These are phyloP conservation scores for Ploceus nigricollis DNA, from an alignment of 2,113 vertebrate genomes.

Conservation along the genomic window DNA sequence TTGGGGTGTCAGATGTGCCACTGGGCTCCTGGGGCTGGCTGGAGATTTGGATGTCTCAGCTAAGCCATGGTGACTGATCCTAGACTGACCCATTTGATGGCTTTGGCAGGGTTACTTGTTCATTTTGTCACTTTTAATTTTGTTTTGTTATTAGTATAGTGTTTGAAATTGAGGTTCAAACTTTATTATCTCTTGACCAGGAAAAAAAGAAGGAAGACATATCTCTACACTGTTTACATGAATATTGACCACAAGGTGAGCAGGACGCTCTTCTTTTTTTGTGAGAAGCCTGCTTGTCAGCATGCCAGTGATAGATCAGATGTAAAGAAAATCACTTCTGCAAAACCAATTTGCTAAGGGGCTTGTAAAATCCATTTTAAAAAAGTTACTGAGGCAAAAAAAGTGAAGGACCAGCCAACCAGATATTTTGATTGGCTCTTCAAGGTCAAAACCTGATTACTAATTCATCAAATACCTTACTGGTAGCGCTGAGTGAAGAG, in stretches of 20 bases:
- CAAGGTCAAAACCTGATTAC: constrained; percentile 72
- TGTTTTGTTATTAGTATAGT: background rate
- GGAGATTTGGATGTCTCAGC: background rate
- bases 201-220: background rate
- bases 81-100: background rate
- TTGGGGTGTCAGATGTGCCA: background rate
- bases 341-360: constrained; percentile 74
- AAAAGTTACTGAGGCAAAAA: constrained; percentile 66
- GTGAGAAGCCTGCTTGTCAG: constrained; percentile 49
- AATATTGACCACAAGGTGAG: constrained; percentile 57
- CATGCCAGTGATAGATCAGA: constrained; percentile 63
- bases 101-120: background rate
- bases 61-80: background rate
- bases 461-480: constrained; percentile 73
- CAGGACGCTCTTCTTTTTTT: constrained; percentile 9
- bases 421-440: constrained; percentile 68
- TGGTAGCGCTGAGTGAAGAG: constrained; percentile 59
- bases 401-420: constrained; percentile 57
- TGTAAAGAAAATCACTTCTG: constrained; percentile 66
- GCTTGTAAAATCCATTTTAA: constrained; percentile 73
- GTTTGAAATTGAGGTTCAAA: background rate
- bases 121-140: background rate
- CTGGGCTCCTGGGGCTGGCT: background rate
- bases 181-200: background rate
- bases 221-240: background rate